A percentile compares a stretch with the other conserved stretches of the same genome.
Conservation (phyloP, 2,797 vertebrate species). For the Mycteria americana region DNA sequence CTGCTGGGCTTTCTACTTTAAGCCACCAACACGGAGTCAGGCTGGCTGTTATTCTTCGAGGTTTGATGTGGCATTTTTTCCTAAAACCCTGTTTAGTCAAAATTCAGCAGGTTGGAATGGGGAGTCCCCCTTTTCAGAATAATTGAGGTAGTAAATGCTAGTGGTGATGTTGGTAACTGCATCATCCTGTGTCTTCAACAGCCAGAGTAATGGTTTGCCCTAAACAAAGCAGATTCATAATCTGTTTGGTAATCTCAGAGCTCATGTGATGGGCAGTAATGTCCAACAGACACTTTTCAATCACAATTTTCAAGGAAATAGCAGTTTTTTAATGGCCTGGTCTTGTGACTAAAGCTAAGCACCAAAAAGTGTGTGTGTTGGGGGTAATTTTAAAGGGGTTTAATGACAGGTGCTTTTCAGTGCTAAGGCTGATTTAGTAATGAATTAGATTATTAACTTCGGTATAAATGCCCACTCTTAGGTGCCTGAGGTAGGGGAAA, state of each 20-base stretch:
- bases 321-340: fast-evolving
- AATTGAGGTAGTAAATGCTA: background rate
- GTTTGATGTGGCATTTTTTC: background rate
- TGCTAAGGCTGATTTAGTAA: background rate
- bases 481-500: background rate
- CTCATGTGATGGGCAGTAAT: background rate
- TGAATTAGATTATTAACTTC: background rate
- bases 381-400: background rate
- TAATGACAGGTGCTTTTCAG: background rate
- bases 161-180: background rate
- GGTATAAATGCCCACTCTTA: background rate
- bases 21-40: background rate
- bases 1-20: background rate
- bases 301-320: background rate
- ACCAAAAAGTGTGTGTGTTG: fast-evolving
- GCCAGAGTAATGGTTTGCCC: background rate
- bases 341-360: background rate
- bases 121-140: background rate
- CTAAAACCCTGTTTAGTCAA: background rate
- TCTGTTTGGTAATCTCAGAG: background rate
- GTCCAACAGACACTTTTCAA: background rate
- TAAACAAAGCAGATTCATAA: background rate
- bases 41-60: background rate
- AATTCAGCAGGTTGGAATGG: background rate
- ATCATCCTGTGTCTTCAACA: background rate